Base-by-base conservation (phyloP, 2,797 vertebrate genomes). In the Strix occidentalis region DNA sequence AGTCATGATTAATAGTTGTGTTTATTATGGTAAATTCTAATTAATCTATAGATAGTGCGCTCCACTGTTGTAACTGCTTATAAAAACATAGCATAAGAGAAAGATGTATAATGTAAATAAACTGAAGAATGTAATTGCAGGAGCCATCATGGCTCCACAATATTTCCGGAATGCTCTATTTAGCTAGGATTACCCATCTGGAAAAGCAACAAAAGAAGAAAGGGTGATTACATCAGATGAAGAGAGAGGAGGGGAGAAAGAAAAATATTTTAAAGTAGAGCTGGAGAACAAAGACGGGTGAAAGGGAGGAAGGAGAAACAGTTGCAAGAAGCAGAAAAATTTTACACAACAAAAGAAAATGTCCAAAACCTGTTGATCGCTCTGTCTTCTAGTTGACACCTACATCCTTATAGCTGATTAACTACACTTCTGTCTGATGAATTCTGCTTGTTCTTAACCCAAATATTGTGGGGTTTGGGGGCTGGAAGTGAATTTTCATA, bases 11-110 rank as follows among this genome's bases (percentile, higher is more conserved):
- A 83, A 92, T 72, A 20, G 35, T 15, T 90, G 58, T 84, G 70
- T 87, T 89, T 89, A 69, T 76, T 89, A 58, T 10, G 39, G 58
- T 84, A 79, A 94, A 76, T 90, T 90, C 46, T 89, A 94, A 97
- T 93, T 94, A 93, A 54, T 43, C 77, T 48, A 16, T 13, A 87
- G 88, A 84, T 87, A 89, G 21, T 0, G 0, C 51, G 50, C 4
- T 46, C 17, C 29, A 33, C 21, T 76, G 24, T 54, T 86, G 50
- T 69, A 90, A 68, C 46, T 66, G 50, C 50, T 43, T 69, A 45
- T 74, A 89, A 78, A 89, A 92, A 94, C 43, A 84, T 3, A 77
- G 48, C 41, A 41, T 15, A 69, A 60, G 16, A 75, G 54, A 72
- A 86, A 64, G 58, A 94, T 31, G 2, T n/a, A 21, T 9, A 75